These are phyloP conservation scores for Syrmaticus mikado DNA, from an alignment of 2,113 vertebrate species.

Conservation along the genomic window DNA sequence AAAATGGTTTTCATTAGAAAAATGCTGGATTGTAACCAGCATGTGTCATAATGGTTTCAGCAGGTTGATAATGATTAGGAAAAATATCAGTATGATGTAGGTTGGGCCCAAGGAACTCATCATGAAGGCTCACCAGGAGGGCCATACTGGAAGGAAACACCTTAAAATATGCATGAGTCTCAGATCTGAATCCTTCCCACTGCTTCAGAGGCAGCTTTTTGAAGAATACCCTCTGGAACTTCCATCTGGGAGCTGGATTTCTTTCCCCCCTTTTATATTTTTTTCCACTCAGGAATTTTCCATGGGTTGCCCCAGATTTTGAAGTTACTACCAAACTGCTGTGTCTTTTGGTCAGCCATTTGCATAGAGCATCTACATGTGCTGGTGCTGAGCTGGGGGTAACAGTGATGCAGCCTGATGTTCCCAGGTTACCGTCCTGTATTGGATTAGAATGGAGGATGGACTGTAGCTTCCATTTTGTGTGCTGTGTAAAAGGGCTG, in stretches of 20 bases:
- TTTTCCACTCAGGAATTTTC: background rate
- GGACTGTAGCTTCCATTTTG: background rate
- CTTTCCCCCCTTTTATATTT: background rate
- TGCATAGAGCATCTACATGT: background rate
- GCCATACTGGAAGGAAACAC: background rate
- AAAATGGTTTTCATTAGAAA: background rate
- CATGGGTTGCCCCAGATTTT: background rate
- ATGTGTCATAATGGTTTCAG: background rate
- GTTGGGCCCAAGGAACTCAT: background rate
- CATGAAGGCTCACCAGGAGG: background rate
- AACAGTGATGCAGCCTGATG: background rate
- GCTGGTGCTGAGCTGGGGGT: background rate
- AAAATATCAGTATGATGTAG: background rate
- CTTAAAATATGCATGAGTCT: background rate
- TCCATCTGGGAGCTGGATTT: background rate
- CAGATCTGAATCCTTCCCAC: background rate
- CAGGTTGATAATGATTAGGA: conserved; percentile 26
- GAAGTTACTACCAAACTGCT: background rate
- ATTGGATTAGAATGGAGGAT: background rate
- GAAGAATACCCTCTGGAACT: background rate
- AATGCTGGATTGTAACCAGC: conserved; percentile 5
- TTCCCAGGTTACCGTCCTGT: background rate
- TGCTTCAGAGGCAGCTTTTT: conserved; percentile 2
- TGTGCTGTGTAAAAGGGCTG: background rate
- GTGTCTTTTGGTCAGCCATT: background rate